These are phyloP conservation scores for Cryptocephalus primarius DNA, from an alignment of 2,888 invertebrate genomes.

Conservation along the genomic window DNA sequence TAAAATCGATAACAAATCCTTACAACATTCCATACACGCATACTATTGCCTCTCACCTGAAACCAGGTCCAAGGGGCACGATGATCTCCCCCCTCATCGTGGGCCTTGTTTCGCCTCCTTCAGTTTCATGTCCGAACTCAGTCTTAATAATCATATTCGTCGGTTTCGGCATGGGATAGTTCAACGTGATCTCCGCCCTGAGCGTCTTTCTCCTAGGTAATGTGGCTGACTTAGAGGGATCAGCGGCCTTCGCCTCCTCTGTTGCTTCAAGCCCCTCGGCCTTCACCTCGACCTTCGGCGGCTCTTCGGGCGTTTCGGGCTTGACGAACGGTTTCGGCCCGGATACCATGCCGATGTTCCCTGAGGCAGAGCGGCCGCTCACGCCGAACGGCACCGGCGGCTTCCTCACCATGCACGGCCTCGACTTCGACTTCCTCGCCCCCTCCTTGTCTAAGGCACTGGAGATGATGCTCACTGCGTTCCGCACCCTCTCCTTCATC, in stretches of 20 bases:
- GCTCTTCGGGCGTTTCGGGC: constrained; percentile 19
- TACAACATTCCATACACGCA: too few relatives aligned
- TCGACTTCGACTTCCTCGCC: constrained; percentile 35
- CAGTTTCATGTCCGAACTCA: constrained; percentile 49
- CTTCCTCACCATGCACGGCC: constrained; percentile 41
- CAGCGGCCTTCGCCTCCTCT: constrained; percentile 53
- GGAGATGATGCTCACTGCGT: constrained; percentile 62
- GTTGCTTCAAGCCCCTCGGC: constrained; percentile 27
- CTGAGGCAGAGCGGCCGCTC: constrained; percentile 45
- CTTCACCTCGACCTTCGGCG: constrained; percentile 8
- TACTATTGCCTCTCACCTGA: constrained; percentile 20
- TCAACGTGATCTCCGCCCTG: constrained; percentile 50
- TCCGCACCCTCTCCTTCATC: constrained; percentile 45
- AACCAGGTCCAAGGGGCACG: constrained; percentile 38
- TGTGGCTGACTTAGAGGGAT: constrained; percentile 55
- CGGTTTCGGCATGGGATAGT: constrained; percentile 38
- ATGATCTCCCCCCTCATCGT: constrained; percentile 46
- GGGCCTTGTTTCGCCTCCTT: constrained; percentile 17
- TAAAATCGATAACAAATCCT: too few relatives aligned
- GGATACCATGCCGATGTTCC: constrained; percentile 36
- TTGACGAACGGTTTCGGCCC: constrained; percentile 27
- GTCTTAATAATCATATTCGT: constrained; percentile 45
- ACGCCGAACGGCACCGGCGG: constrained; percentile 56
- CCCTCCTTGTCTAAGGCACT: constrained; percentile 49
- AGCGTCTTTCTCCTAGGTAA: constrained; percentile 53